Evolutionary conservation across 2,888 invertebrate species (phyloP).

Genomic region (Zonitis immaculata): DNA sequence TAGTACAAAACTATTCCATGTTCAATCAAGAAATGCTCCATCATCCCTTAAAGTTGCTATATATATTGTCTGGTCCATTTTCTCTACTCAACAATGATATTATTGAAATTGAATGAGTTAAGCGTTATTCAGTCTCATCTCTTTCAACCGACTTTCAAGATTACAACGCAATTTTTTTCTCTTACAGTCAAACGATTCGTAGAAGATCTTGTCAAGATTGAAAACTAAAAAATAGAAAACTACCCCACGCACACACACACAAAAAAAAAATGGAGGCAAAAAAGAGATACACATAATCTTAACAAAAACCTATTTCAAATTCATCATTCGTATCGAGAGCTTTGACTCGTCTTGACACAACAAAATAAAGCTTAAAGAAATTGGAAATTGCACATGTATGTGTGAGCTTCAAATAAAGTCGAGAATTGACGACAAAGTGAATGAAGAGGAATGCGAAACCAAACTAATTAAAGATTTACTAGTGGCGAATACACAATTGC

Average conservation of each 20-base stretch:
- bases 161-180: slow-evolving; percentile 11
- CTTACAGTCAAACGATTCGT: slow-evolving; percentile 4
- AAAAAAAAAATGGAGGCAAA: background rate
- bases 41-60: too few species aligned
- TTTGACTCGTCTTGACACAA: slow-evolving; percentile 33
- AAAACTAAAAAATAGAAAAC: background rate
- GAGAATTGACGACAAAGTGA: slow-evolving; percentile 20
- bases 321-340: slow-evolving; percentile 32
- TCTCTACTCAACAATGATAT: too few species aligned
- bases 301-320: slow-evolving; percentile 31
- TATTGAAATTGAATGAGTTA: background rate
- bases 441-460: slow-evolving; percentile 25
- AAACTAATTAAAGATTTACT: slow-evolving; percentile 27
- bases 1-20: too few species aligned
- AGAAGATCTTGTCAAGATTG: background rate
- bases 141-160: background rate
- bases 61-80: too few species aligned
- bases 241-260: too few species aligned
- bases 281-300: slow-evolving; percentile 17
- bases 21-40: too few species aligned
- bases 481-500: too few species aligned
- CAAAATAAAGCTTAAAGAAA: slow-evolving; percentile 32
- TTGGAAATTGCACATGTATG: slow-evolving; percentile 30
- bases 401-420: slow-evolving; percentile 29
- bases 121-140: too few species aligned